Evolutionary conservation across 2,888 invertebrate species (phyloP).

Genomic region (Tyria jacobaeae): DNA sequence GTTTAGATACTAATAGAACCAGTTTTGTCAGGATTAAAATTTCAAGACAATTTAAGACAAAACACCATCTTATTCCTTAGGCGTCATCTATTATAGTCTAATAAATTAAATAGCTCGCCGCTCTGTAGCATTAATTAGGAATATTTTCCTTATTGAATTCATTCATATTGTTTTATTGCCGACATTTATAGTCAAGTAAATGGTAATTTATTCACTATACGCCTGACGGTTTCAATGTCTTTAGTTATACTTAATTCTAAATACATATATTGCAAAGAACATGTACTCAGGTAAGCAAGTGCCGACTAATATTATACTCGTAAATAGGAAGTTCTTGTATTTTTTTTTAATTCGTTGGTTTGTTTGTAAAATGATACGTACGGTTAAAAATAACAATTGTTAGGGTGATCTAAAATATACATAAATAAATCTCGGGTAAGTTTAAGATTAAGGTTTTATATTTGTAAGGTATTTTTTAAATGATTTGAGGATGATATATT

Average conservation of each 20-base stretch:
- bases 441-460: too few relatives aligned
- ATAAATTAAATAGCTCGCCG: neutral
- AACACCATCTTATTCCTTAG: neutral
- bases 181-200: neutral
- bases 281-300: neutral
- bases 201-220: conserved; percentile 6
- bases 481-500: too few relatives aligned
- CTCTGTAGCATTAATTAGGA: neutral
- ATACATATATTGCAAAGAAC: neutral
- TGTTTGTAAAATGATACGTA: too few relatives aligned
- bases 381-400: too few relatives aligned
- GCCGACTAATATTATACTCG: neutral
- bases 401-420: too few relatives aligned
- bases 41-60: too few relatives aligned
- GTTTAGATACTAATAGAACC: too few relatives aligned
- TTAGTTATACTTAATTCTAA: neutral
- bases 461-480: too few relatives aligned
- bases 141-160: neutral
- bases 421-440: too few relatives aligned
- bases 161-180: neutral
- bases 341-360: too few relatives aligned
- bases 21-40: too few relatives aligned
- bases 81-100: neutral
- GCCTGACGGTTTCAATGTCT: neutral
- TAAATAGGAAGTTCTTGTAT: too few relatives aligned